Evolutionary conservation across 1,140 invertebrate genomes (phyloP), one percentile per base, ranked within the genome.

Genomic region (Dryas iulia): DNA sequence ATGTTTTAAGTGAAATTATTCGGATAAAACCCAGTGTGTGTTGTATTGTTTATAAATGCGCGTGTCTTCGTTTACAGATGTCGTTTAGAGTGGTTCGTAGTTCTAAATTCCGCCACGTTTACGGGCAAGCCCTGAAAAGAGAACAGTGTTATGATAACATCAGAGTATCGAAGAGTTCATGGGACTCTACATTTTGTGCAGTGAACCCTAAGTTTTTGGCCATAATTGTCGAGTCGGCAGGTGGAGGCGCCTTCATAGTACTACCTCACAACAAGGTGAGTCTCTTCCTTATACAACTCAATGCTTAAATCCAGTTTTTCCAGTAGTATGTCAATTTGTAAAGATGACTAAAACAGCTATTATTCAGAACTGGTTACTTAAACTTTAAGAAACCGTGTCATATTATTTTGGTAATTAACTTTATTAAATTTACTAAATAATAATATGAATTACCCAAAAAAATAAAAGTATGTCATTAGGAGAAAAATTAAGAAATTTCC

Each of bases 71-170:
- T 80, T 91, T 92, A 71, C 91, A 93, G 93, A 98, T 98, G 97
- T 98, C 97, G 93, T 98, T 98, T 94, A 97, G 97, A 87, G 97
- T 98, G 82, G 98, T 99, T 70, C 95, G 98, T 91, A 97, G 96
- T 93, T 98, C 97, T 90, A 99, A 99, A 93, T 99, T 99, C 94
- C 97, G 98, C 85, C 98, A 99, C 94, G 98, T 99, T 78, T 99
- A 98, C 93, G 99, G 98, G 76, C 97, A 98, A 83, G 95, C 97
- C 60, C 92, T 98, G 71, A 99, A 99, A 93, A 94, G 98, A 85
- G 98, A 99, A 89, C 97, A 99, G 93, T 99, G 99, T 93, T 99
- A 99, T 93, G 98, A 99, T 92, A 99, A 99, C 92, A 98, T 99
- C 85, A 94, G 98, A 83, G 98, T 99, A 53, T 99, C 98, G 18